Evolutionary conservation across 2,113 vertebrate species (phyloP).

Genomic region (Pagrus major): DNA sequence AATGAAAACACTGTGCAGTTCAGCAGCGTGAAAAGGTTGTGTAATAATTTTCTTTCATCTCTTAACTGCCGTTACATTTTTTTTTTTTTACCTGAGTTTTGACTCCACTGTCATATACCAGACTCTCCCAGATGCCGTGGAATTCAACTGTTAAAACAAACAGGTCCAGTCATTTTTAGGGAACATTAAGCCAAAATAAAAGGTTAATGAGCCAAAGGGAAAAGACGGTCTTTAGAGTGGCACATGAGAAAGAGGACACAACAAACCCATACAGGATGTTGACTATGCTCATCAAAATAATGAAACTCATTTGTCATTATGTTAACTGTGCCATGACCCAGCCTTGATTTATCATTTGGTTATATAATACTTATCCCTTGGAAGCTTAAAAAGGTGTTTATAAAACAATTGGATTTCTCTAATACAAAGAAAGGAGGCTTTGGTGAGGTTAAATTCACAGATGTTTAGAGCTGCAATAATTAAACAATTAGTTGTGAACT

Average conservation of each 20-base stretch:
- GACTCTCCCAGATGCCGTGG: conserved; percentile 97
- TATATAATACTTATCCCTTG: background rate
- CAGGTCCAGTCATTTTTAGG: background rate
- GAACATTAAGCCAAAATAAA: background rate
- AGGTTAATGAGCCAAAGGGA: background rate
- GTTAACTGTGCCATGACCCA: background rate
- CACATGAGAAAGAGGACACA: background rate
- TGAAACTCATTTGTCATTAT: too few species aligned
- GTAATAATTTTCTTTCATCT: background rate
- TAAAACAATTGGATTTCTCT: background rate
- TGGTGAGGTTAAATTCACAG: background rate
- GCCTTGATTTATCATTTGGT: background rate
- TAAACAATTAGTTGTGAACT: too few species aligned
- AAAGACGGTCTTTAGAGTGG: too few species aligned
- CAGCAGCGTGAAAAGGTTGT: background rate
- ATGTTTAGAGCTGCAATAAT: too few species aligned
- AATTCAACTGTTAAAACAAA: conserved; percentile 88
- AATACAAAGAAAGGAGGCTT: background rate
- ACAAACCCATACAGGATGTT: background rate
- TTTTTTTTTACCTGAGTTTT: conserved; percentile 90
- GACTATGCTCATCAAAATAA: background rate
- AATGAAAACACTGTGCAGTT: conserved; percentile 13
- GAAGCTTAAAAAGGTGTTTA: background rate
- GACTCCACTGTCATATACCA: conserved; percentile 92
- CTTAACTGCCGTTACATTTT: background rate